Percentiles rank a stretch among this genome's conserved stretches.
phyloP scores from a whole-genome alignment of 1,140 invertebrate genomes.

The Pectinophora gossypiella region DNA sequence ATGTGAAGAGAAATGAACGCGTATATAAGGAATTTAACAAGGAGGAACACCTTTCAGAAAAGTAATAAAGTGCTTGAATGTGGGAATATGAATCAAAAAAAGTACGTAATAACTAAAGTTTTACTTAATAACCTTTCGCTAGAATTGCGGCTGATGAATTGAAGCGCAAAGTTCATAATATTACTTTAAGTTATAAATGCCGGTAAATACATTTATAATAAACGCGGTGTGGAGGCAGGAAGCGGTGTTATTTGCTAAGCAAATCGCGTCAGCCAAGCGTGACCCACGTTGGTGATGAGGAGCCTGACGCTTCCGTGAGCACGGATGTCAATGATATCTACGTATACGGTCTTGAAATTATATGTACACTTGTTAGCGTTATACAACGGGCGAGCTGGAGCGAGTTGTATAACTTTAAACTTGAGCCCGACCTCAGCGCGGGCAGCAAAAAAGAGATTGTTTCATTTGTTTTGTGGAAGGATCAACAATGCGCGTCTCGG shows the following conservation, averaged over 20 bases:
- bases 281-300: conserved; percentile 34
- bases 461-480: conserved; percentile 63
- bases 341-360: neutral
- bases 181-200: neutral
- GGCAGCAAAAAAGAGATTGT: conserved; percentile 48
- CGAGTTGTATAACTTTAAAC: neutral
- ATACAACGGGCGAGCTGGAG: neutral
- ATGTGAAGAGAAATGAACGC: no score
- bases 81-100: no score
- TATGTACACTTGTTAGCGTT: neutral
- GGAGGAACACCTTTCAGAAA: no score
- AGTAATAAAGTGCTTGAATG: no score
- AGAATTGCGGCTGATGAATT: neutral
- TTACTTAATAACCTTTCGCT: neutral
- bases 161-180: neutral
- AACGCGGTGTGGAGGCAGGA: conserved; percentile 20
- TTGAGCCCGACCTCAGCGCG: conserved; percentile 10
- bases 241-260: conserved; percentile 35
- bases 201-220: neutral
- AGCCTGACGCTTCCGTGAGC: conserved; percentile 27
- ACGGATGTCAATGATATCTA: conserved; percentile 10
- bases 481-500: conserved; percentile 56
- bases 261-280: conserved; percentile 41
- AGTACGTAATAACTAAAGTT: neutral
- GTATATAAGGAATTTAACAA: no score